Conservation (phyloP, 2,797 vertebrate genomes). For the Manis pentadactyla region DNA sequence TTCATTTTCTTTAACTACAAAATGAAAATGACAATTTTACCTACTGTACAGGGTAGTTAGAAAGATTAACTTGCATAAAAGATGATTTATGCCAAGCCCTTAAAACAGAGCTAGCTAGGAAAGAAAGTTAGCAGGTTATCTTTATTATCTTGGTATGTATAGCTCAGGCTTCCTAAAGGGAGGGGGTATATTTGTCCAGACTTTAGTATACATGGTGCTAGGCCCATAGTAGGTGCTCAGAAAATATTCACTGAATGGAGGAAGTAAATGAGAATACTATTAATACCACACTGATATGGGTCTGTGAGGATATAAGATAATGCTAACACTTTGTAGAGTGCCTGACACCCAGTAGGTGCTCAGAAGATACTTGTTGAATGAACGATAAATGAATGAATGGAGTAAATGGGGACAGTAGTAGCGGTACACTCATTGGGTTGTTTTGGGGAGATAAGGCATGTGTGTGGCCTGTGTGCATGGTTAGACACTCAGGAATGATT, state of each 20-base stretch:
- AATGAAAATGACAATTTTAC: neutral
- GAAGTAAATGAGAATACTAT: too few relatives aligned
- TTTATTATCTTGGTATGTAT: too few relatives aligned
- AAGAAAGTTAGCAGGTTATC: neutral
- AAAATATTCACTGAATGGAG: neutral
- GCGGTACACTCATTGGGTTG: accelerated
- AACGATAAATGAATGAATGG: neutral
- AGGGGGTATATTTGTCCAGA: neutral
- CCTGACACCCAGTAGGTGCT: neutral
- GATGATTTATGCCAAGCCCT: neutral
- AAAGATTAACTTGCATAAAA: neutral
- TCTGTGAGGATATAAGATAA: neutral
- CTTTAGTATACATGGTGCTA: neutral
- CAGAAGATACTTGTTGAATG: neutral
- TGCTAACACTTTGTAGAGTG: neutral
- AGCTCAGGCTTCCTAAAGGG: neutral
- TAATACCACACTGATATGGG: neutral
- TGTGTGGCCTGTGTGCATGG: accelerated
- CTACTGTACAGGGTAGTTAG: neutral
- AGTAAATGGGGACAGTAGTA: neutral
- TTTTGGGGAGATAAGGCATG: neutral
- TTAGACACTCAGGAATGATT: neutral
- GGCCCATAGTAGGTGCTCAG: neutral
- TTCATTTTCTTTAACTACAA: neutral
- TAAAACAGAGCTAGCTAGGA: neutral